These are phyloP conservation scores for Anser cygnoides DNA, from an alignment of 2,113 vertebrate species.

Conservation along the genomic window DNA sequence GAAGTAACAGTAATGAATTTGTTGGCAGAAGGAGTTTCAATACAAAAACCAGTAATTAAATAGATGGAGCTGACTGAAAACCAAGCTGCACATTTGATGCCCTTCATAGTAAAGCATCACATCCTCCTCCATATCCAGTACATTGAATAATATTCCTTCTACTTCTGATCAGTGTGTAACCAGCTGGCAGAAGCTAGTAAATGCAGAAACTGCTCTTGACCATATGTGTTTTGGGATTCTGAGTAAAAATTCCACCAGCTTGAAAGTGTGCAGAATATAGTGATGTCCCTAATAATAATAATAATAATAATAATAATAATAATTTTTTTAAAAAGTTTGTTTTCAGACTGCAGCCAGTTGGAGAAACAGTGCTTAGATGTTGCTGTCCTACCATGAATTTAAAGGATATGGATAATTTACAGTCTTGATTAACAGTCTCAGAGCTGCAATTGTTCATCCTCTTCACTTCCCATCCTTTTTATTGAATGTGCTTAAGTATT, in stretches of 20 bases:
- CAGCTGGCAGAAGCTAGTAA: background rate
- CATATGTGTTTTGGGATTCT: background rate
- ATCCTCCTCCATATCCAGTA: background rate
- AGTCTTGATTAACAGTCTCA: conserved; percentile 60
- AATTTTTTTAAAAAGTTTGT: background rate
- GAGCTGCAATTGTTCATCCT: conserved; percentile 51
- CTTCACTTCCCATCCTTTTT: conserved; percentile 60
- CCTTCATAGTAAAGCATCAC: background rate
- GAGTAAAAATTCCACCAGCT: background rate
- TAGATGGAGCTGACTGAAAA: background rate
- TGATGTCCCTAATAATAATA: background rate
- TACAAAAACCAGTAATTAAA: conserved; percentile 24
- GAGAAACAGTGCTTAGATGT: conserved; percentile 1
- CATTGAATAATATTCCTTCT: background rate
- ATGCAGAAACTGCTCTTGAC: background rate
- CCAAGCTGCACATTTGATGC: background rate
- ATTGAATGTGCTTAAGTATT: conserved; percentile 69
- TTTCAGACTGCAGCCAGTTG: conserved; percentile 21
- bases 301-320: background rate
- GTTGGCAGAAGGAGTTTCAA: background rate
- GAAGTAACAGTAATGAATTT: background rate
- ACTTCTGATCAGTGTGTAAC: background rate
- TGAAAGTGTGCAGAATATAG: background rate
- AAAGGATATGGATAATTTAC: conserved; percentile 57
- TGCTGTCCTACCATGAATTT: background rate